Evolutionary conservation across 2,888 invertebrate species (phyloP), one percentile per base, ranked within the genome.

Genomic region (Mythimna pallens): DNA sequence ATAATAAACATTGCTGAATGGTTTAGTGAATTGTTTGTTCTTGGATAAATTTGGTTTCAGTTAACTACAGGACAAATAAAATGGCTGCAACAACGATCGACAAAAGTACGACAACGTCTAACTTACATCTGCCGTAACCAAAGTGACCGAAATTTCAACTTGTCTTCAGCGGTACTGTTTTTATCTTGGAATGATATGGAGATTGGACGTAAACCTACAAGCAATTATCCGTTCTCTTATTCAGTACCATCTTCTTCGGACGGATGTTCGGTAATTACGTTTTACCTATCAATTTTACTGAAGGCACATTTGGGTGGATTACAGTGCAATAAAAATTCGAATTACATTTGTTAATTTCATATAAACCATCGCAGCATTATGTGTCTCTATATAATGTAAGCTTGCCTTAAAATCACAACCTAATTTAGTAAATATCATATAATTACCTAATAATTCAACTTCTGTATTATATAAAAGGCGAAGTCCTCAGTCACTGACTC

Each of bases 151-250:
- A 17, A 47, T 5, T 47, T 67, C 12, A 30, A 67, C 47, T 34
- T 63, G 43, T 20, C 67, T 14, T 34, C 64, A 34, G 17, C 43
- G 7, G 17, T 67, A 8, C 17, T 6, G 8, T 64, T 67, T n/a
- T 34, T 67, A 43, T 43, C 64, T 63, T 67, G 67, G 64, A 67
- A 67, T 47, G 67, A 64, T 6, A 67, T 63, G 17, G 34, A 20
- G 43, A 47, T 67, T 34, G 67, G 67, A 64, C 22, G 43, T 47
- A 67, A 67, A 12, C 43, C 34, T 62, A 62, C 43, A 8, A 67
- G 22, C 67, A 10, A 63, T 22, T 22, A 34, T 22, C 64, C 67
- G 3, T 67, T 67, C 40, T 47, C 8, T 12, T 67, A 64, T 64
- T 64, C 22, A 22, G 64, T 67, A 34, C 64, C 34, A 14, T 5